Conservation (phyloP, 2,797 vertebrate genomes). For the Malurus splendens region DNA sequence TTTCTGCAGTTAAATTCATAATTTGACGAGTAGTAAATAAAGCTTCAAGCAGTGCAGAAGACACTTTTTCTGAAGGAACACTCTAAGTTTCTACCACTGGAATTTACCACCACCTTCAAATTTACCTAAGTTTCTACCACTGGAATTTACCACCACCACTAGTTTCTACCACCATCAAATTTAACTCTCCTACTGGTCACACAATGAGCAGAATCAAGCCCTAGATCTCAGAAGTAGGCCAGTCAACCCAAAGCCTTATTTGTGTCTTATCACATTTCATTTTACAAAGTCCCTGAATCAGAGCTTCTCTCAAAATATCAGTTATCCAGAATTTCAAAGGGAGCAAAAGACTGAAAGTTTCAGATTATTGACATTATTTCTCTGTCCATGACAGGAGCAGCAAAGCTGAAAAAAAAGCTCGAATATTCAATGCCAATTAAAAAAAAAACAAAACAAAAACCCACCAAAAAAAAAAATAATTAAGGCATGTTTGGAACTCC, state of each 20-base stretch:
- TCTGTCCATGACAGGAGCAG: not conserved
- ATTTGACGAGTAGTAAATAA: not conserved
- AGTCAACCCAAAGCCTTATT: not conserved
- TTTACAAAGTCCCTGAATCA: not conserved
- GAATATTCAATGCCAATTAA: not conserved
- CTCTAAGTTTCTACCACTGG: not conserved
- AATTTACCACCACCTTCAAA: no score
- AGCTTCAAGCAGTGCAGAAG: not conserved
- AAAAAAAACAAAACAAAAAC: not conserved
- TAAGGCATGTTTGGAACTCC: not conserved
- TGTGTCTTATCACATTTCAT: not conserved
- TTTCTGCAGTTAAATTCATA: not conserved
- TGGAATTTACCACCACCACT: not conserved
- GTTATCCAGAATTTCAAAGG: conserved; percentile 10
- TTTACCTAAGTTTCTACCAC: not conserved
- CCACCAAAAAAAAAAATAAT: not conserved
- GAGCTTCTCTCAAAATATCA: not conserved
- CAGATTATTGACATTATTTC: conserved; percentile 4
- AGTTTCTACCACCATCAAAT: not conserved
- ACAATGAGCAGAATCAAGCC: not conserved
- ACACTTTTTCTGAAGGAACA: not conserved
- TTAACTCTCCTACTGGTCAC: not conserved
- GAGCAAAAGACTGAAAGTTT: not conserved
- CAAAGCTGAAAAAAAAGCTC: not conserved
- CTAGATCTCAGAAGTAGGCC: not conserved